Evolutionary conservation across 2,113 vertebrate species (phyloP), one percentile per base, ranked within the genome.

Genomic region (Eudyptes chrysolophus): DNA sequence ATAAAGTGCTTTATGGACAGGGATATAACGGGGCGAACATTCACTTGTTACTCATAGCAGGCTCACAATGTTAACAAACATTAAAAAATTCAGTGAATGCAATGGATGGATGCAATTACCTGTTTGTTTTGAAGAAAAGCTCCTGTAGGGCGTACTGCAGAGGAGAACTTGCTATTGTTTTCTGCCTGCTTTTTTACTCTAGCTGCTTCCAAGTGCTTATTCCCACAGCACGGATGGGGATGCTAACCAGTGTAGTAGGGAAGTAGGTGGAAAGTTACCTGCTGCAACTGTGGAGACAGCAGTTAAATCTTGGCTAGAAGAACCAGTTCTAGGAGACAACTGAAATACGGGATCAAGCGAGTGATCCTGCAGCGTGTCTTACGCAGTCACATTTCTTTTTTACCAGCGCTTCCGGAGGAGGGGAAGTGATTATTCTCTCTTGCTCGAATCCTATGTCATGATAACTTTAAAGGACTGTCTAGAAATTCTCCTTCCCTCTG

Each of bases 291-390:
- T 0, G 2, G 20, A 11, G 58, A 24, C 11, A 32, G 29, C 25
- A 8, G 26, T 3, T 4, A 2, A 7, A 6, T 4, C 29, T 12
- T 6, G 71, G 10, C 40, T 11, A 4, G 55, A 24, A 15, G 61
- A 54, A 9, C 61, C 2, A 16, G 22, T 3, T 30, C 49, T 52
- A n/a, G 76, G 79, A 2, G 3, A 4, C 16, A 40, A 3, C 24
- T 14, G 20, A 3, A 19, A 4, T 0, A 5, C 1, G 10, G 29
- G 10, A 3, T 4, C 2, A 16, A 30, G 52, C 0, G 9, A 12
- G 8, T 1, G 11, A 32, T 6, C 30, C 71, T 6, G 19, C 49
- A 30, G 21, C 3, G 6, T 2, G 3, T 1, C 49, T 11, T 2
- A 0, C 2, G 12, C 65, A 11, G 30, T 38, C 27, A 4, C 18